Evolutionary conservation across 2,113 vertebrate species (phyloP).

Genomic region (Chascanopsetta lugubris): DNA sequence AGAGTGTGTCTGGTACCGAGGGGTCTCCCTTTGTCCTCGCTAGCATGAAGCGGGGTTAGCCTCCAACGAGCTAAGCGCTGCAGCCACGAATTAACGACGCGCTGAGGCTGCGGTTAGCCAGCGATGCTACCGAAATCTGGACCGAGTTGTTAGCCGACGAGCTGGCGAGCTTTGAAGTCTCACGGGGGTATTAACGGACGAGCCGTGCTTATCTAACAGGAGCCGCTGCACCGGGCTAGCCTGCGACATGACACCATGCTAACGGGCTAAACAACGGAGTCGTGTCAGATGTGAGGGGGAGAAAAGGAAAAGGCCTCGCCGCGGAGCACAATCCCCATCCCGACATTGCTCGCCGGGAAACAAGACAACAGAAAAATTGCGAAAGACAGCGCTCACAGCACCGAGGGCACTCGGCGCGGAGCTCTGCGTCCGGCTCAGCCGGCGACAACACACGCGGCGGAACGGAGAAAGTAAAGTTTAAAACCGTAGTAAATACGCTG

Average conservation of each 20-base stretch:
- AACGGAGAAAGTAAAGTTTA: neutral
- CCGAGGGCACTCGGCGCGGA: slow-evolving; percentile 1
- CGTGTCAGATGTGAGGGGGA: slow-evolving; percentile 33
- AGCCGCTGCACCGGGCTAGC: neutral
- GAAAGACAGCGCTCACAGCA: slow-evolving; percentile 56
- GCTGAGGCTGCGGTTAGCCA: slow-evolving; percentile 41
- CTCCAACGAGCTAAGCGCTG: slow-evolving; percentile 49
- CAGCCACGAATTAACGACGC: slow-evolving; percentile 46
- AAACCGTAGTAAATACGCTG: slow-evolving; percentile 33
- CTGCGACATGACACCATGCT: neutral
- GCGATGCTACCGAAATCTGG: slow-evolving; percentile 59
- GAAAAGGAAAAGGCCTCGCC: slow-evolving; percentile 66
- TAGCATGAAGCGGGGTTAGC: slow-evolving; percentile 56
- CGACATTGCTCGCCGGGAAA: slow-evolving; percentile 75
- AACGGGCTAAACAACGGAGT: slow-evolving; percentile 33
- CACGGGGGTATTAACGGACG: neutral
- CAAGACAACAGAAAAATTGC: slow-evolving; percentile 71
- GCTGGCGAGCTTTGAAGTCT: neutral
- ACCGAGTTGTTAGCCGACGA: slow-evolving; percentile 17
- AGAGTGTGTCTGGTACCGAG: slow-evolving; percentile 12
- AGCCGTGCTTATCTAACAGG: neutral
- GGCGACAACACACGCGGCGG: neutral
- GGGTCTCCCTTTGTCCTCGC: slow-evolving; percentile 76
- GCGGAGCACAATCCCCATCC: slow-evolving; percentile 64
- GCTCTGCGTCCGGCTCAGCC: neutral